Evolutionary conservation across 2,113 vertebrate genomes (phyloP), one percentile per base, ranked within the genome.

Genomic region (Calcarius ornatus): DNA sequence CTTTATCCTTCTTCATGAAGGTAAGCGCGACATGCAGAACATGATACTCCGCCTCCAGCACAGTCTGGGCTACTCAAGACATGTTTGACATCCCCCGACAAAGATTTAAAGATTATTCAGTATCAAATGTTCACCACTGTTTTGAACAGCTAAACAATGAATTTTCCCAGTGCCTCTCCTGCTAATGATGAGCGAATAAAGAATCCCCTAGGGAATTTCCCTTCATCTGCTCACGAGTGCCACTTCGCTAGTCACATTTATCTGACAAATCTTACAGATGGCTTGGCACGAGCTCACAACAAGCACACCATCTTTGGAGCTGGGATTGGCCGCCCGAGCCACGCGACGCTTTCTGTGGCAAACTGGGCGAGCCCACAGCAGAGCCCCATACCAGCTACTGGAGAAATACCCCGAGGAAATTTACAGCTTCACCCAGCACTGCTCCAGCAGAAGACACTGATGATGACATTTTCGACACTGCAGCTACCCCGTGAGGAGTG

Each of bases 181-280:
- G 82, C 86, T 96, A 95, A 97, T 94, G 93, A 95, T 47, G 42
- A 96, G 83, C 0, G 13, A 96, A 96, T 88, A 90, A 96, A 96
- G 95, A 94, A 95, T 96, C 95, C 93, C 92, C 95, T 57, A 81
- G 95, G 95, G 95, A 96, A 95, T 96, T 93, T 96, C 95, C 95
- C 96, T 97, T 96, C 96, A 94, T 94, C 94, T 96, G 95, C 93
- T 97, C 95, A 95, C 37, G 93, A 96, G 95, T 97, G 94, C 96
- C 96, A 96, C 96, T 95, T 97, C 6, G 94, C 95, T 96, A 95
- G 92, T 97, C 90, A 90, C 92, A 96, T 97, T 96, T 97, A 97
- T 97, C 94, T 96, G 95, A 97, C 93, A 95, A 96, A 96, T 96
- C 95, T 96, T 96, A 96, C 93, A 96, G 95, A 96, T 95, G 95